Conservation (phyloP, 2,797 vertebrate species). For the Argyrosomus regius region DNA sequence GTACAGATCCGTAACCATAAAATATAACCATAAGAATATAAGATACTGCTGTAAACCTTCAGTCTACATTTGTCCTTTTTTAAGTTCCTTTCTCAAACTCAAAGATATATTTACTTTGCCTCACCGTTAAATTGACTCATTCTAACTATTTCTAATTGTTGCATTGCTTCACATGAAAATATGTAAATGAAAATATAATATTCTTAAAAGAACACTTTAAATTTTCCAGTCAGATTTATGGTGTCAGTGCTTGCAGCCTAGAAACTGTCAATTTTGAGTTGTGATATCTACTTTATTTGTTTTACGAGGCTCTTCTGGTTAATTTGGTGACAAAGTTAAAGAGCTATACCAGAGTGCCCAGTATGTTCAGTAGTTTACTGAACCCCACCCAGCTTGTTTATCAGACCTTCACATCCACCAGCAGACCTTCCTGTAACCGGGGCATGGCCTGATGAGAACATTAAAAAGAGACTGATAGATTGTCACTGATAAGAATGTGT, state of each 20-base stretch:
- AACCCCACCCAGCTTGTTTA: slow-evolving; percentile 61
- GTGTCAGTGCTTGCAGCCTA: background rate
- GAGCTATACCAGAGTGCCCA: background rate
- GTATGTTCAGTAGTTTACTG: slow-evolving; percentile 9
- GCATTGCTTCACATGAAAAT: background rate
- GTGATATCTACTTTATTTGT: background rate
- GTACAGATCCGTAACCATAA: background rate
- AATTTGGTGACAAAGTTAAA: background rate
- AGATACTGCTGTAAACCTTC: background rate
- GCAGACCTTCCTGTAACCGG: background rate
- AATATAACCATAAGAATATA: too few species aligned
- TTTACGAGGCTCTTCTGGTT: background rate
- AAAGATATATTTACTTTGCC: background rate
- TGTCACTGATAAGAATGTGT: background rate
- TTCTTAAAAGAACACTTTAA: background rate
- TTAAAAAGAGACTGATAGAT: background rate
- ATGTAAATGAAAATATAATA: background rate
- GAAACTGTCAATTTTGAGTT: background rate
- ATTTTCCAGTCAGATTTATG: background rate
- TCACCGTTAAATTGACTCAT: background rate
- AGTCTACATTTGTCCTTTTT: too few species aligned
- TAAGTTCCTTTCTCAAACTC: background rate
- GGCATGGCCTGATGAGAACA: background rate
- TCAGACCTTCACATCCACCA: slow-evolving; percentile 49
- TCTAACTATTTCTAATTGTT: too few species aligned